Base-by-base conservation (phyloP, 2,888 invertebrate genomes). In the Seira sanloemensis region DNA sequence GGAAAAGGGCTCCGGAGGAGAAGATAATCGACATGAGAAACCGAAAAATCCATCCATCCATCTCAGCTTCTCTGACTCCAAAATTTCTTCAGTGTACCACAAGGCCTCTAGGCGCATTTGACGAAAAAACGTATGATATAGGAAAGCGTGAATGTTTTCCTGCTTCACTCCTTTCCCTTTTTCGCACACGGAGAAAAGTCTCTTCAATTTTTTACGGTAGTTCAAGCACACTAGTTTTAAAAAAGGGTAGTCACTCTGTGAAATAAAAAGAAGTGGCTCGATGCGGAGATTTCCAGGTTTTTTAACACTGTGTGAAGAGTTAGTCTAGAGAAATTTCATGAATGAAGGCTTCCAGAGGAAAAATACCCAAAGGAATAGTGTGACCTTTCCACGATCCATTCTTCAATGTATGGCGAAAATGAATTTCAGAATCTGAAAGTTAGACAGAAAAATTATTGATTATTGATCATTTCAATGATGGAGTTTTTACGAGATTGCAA, bases 1-100 rank as follows among this genome's bases (percentile, higher is more conserved):
- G 87, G 68, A 88, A 83, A 25, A 83, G 78, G 68, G 72, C 85
- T 58, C 82, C 83, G 50, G 85, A 88, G 85, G 83, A 83, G 86
- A 88, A 82, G 62, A 88, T 58, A 62, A 86, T 86, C 77, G 79
- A 83, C 72, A 85, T 21, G 67, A 87, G 75, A 80, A 78, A 71
- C 82, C 80, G 83, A 81, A 86, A 86, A 84, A 88, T 86, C 86
- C 87, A 86, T 86, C 86, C 86, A 84, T 87, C 86, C 88, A 88
- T 88, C 88, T 84, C 83, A 78, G 73, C 77, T 86, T 25, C 23
- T 72, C 66, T 78, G 76, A 79, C 74, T 82, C 78, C 75, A 73
- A 18, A 72, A 66, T 82, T n/a, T 78, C 50, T 75, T 75, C n/a
- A 62, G 25, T 68, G 26, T 46, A 62, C 21, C 46, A 68, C 68